Percentiles rank a stretch among this genome's conserved stretches.
These are phyloP conservation scores for Brachyopa scutellaris DNA, from an alignment of 2,888 invertebrate genomes.

Conservation along the genomic window DNA sequence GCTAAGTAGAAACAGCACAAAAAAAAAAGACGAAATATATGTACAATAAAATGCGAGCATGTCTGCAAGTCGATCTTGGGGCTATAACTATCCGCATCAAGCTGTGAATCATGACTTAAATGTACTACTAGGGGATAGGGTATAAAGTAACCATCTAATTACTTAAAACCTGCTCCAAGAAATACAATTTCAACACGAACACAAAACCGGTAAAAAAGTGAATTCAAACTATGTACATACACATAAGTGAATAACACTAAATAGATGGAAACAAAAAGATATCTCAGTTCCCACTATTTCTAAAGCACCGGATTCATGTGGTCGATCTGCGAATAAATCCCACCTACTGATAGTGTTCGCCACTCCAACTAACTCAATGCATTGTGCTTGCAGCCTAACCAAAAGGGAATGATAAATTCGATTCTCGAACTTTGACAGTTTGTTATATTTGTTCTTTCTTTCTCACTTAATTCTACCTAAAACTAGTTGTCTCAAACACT, in stretches of 20 bases:
- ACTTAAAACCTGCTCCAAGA: neutral
- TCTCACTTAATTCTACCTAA: too few relatives aligned
- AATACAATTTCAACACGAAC: conserved; percentile 13
- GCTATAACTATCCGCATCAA: neutral
- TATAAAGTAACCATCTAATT: neutral
- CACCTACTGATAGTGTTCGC: neutral
- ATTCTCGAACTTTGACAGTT: too few relatives aligned
- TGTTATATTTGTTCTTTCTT: too few relatives aligned
- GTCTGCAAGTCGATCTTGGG: too few relatives aligned
- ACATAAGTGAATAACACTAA: conserved; percentile 8
- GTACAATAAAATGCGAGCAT: too few relatives aligned
- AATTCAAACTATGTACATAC: too few relatives aligned
- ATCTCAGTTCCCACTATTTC: conserved; percentile 28
- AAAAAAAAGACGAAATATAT: too few relatives aligned
- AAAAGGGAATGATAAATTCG: too few relatives aligned
- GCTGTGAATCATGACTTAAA: neutral
- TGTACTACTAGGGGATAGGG: neutral
- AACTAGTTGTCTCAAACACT: too few relatives aligned
- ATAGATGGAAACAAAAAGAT: conserved; percentile 38
- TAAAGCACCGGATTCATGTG: neutral
- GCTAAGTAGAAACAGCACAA: too few relatives aligned
- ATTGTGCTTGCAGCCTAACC: too few relatives aligned
- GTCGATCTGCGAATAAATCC: neutral
- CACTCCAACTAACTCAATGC: too few relatives aligned
- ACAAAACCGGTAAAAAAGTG: neutral